These are phyloP conservation scores for Notospermus geniculatus DNA, from an alignment of 1,140 invertebrate genomes.

Conservation along the genomic window DNA sequence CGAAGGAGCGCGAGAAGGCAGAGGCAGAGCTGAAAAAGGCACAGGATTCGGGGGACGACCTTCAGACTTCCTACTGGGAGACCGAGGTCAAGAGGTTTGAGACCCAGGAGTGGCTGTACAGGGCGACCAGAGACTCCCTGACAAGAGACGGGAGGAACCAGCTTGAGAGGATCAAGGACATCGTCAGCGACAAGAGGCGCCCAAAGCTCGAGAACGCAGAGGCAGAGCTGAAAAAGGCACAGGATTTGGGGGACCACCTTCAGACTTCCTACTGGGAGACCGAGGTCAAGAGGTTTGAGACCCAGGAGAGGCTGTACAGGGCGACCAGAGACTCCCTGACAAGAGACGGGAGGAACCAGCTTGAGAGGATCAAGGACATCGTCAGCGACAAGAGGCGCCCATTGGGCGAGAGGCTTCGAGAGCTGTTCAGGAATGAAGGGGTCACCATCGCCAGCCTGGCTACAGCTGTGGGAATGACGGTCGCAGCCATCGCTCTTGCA, in stretches of 20 bases:
- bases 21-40: background rate
- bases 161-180: background rate
- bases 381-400: background rate
- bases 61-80: background rate
- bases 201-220: background rate
- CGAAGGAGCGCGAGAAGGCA: too few relatives aligned
- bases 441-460: too few relatives aligned
- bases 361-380: background rate
- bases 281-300: background rate
- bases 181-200: background rate
- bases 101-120: background rate
- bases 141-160: background rate
- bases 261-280: background rate
- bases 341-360: background rate
- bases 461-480: too few relatives aligned
- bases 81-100: background rate
- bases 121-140: background rate
- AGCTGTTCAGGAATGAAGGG: too few relatives aligned
- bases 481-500: too few relatives aligned
- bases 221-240: background rate
- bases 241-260: background rate
- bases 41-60: background rate
- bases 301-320: constrained; percentile 1
- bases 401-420: too few relatives aligned
- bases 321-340: background rate